Evolutionary conservation across 2,888 invertebrate species (phyloP).

Genomic region (Cephus nigrinus): DNA sequence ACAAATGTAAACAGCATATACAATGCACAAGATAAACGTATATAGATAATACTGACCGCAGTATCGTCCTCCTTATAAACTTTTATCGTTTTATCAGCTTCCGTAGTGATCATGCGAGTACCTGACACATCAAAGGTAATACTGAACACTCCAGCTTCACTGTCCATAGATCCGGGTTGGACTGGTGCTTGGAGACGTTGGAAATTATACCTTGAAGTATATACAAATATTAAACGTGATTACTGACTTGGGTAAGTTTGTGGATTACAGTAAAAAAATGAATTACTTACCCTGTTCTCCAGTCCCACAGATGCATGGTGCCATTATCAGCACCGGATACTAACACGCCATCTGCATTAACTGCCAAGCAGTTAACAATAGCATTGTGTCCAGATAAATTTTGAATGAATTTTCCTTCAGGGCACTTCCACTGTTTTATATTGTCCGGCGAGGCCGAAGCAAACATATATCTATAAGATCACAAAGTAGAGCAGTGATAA

Average conservation of each 20-base stretch:
- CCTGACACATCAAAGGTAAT: slow-evolving; percentile 97
- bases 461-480: slow-evolving; percentile 81
- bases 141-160: slow-evolving; percentile 97
- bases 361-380: slow-evolving; percentile 95
- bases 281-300: slow-evolving; percentile 83
- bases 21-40: not conserved
- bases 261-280: not conserved
- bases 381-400: slow-evolving; percentile 97
- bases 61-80: slow-evolving; percentile 97
- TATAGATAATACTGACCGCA: slow-evolving; percentile 69
- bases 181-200: slow-evolving; percentile 93
- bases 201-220: slow-evolving; percentile 82
- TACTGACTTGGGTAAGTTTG: not conserved
- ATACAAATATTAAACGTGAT: not conserved
- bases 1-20: not conserved
- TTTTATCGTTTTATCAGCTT: slow-evolving; percentile 99
- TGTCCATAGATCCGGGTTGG: slow-evolving; percentile 99
- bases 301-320: slow-evolving; percentile 97
- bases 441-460: slow-evolving; percentile 98
- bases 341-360: slow-evolving; percentile 94
- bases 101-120: slow-evolving; percentile 92
- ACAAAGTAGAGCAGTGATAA: slow-evolving; percentile 21
- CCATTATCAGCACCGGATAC: slow-evolving; percentile 99
- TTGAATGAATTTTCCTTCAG: slow-evolving; percentile 96
- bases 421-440: slow-evolving; percentile 99